Evolutionary conservation across 2,888 invertebrate genomes (phyloP), one percentile per base, ranked within the genome.

Genomic region (Drosophila tanythrix): DNA sequence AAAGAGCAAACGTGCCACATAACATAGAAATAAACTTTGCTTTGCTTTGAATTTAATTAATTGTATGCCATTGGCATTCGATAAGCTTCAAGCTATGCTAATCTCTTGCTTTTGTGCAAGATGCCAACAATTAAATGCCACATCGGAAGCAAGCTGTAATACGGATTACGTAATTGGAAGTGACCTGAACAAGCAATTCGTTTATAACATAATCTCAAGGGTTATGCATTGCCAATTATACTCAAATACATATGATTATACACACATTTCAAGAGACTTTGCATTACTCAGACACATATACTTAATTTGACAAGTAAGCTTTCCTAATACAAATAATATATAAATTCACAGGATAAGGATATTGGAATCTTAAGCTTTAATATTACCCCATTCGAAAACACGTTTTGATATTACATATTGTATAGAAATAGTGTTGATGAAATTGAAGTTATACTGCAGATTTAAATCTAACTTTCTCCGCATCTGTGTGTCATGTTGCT

Each of bases 11-110:
- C 33, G 8, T 50, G n/a, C 15, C 36, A 15, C 31, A 31, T 29
- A 13, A 15, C 62, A 43, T 48, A 36, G 43, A 62, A 71, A 38
- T 56, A 40, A 56, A 59, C 11, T 31, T 58, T 40, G 48, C 38
- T 52, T 74, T 52, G 31, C 29, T 5, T 51, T 57, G 60, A 40
- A 76, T 72, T 74, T 60, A 79, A 70, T 75, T 82, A 79, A 79
- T 82, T 77, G 71, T 68, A 43, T 66, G 43, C 70, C 70, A 62
- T 80, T 72, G 69, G 40, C 53, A 73, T 74, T 51, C 62, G 53
- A 72, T 59, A 74, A 79, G 71, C 66, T 51, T 31, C 56, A 51
- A 36, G 18, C 29, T 51, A 56, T 48, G 33, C 6, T 25, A 11
- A 31, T 10, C 25, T 25, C 6, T 27, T 21, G n/a, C n/a, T 27